Evolutionary conservation across 2,797 vertebrate species (phyloP), one percentile per base, ranked within the genome.

Genomic region (Chrysocyon brachyurus): DNA sequence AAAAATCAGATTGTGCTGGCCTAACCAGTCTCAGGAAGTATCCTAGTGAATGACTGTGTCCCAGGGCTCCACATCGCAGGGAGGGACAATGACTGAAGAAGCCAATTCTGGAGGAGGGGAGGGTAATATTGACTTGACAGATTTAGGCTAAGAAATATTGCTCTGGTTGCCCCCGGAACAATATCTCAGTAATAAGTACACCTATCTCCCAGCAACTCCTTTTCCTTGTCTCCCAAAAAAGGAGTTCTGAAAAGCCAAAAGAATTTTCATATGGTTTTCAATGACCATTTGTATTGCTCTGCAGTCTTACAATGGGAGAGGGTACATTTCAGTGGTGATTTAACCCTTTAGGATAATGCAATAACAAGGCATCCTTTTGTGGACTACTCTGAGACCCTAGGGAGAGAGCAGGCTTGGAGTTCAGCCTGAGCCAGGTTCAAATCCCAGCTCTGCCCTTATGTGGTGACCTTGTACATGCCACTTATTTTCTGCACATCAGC

Each of bases 11-110:
- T 73, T 94, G 26, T 52, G 17, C 28, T 56, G 56, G 57, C 56
- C 83, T 91, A 72, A 92, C 56, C 61, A 88, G 57, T 93, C 46
- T 95, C 92, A 61, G 61, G 87, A 97, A 96, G 61, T 81, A 90
- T 54, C 79, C 70, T 70, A 90, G 46, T 4, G 19, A 91, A 90
- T 28, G 56, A 94, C n/a, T 12, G 40, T 73, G 26, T 92, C 61
- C 70, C 70, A 88, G 11, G 52, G 31, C 49, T 83, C 84, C 33
- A 11, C 0, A 2, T 57, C 63, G 16, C 52, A 64, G 52, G 19
- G 49, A 93, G 31, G 0, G 4, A 68, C 64, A 81, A 63, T 77
- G 63, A 82, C 75, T 46, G 15, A 92, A 87, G 70, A 94, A 87
- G n/a, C 33, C 6, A 11, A 7, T 85, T 92, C 31, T 0, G 61